Conservation (phyloP, 2,113 vertebrate species). For the Periophthalmus modestus region DNA sequence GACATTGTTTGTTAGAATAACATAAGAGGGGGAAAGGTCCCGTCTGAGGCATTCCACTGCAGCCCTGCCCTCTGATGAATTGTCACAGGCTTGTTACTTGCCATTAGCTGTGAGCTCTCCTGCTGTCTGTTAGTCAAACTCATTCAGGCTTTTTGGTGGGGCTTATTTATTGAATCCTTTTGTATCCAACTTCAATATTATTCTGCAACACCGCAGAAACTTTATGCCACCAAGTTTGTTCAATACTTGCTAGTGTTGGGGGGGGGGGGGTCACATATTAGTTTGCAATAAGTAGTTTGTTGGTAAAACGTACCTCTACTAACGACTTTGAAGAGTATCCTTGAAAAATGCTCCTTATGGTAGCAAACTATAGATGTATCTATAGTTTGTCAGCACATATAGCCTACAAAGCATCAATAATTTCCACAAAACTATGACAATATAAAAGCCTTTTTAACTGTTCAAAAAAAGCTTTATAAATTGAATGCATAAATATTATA, state of each 20-base stretch:
- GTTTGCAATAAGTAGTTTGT: too few relatives aligned
- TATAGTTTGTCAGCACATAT: too few relatives aligned
- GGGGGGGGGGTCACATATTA: too few relatives aligned
- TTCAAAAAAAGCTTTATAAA: too few relatives aligned
- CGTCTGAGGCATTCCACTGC: slow-evolving; percentile 70
- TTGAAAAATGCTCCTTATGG: too few relatives aligned
- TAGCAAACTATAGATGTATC: too few relatives aligned
- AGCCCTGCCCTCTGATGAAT: slow-evolving; percentile 74
- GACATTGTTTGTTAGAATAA: slow-evolving; percentile 82
- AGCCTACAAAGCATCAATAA: too few relatives aligned
- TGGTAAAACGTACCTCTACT: too few relatives aligned
- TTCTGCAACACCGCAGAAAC: background rate
- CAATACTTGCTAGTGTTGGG: background rate
- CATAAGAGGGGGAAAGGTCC: slow-evolving; percentile 76
- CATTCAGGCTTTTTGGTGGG: slow-evolving; percentile 74
- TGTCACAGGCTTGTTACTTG: slow-evolving; percentile 82
- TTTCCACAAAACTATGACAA: too few relatives aligned
- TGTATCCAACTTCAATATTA: slow-evolving; percentile 46
- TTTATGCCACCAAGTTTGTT: slow-evolving; percentile 1
- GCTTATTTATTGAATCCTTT: slow-evolving; percentile 71
- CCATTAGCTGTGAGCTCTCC: slow-evolving; percentile 75
- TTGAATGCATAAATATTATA: too few relatives aligned
- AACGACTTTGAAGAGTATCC: too few relatives aligned
- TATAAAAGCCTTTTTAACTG: too few relatives aligned
- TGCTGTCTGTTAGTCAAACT: slow-evolving; percentile 73